These are phyloP conservation scores for Coreoperca whiteheadi DNA, from an alignment of 2,113 vertebrate species.

Conservation along the genomic window DNA sequence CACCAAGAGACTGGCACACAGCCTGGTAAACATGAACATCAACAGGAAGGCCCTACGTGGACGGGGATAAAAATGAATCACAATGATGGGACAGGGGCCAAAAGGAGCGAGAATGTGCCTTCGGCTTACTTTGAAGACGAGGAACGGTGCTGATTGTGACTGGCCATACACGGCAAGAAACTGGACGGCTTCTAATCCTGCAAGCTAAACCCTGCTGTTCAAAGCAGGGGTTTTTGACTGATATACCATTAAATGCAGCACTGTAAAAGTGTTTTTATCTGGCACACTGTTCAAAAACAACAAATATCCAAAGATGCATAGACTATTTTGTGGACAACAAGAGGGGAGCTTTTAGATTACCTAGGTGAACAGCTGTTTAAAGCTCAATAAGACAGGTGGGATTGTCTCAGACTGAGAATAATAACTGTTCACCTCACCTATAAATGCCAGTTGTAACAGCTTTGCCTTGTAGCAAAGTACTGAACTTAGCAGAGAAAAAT, in stretches of 20 bases:
- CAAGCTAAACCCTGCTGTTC: neutral
- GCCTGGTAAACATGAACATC: conserved; percentile 75
- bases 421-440: neutral
- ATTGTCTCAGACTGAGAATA: conserved; percentile 33
- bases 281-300: neutral
- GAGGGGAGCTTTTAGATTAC: conserved; percentile 3
- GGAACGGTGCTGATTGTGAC: neutral
- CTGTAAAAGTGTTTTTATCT: neutral
- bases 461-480: conserved; percentile 8
- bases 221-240: neutral
- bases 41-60: conserved; percentile 24
- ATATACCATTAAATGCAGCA: neutral
- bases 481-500: neutral
- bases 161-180: neutral
- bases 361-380: neutral
- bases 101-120: neutral
- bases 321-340: neutral
- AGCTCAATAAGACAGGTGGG: conserved; percentile 23
- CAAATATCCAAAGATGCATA: neutral
- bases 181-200: neutral
- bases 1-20: conserved; percentile 87
- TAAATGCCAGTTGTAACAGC: neutral
- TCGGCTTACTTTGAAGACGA: neutral
- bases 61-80: conserved; percentile 14
- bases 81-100: neutral